Evolutionary conservation across 2,113 vertebrate species (phyloP), one percentile per base, ranked within the genome.

Genomic region (Hucho hucho): DNA sequence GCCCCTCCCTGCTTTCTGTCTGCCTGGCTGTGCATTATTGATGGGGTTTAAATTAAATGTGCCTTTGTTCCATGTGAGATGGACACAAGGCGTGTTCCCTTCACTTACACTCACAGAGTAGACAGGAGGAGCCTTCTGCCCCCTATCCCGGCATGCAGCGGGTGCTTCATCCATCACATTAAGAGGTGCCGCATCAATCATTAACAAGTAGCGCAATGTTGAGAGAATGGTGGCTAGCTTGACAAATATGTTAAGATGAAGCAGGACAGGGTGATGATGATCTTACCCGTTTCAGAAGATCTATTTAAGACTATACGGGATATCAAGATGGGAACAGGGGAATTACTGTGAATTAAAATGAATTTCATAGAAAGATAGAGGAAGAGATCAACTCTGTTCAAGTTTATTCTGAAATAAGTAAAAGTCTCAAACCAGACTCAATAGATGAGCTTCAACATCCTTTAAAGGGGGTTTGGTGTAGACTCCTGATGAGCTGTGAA

Each of bases 151-250:
- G 88, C 85, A 80, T 84, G 81, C 81, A 70, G 81, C 81, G 77
- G 82, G 56, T 67, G 72, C 79, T 83, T 86, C 89, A 89, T 90
- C 88, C 87, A 90, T 90, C 89, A 90, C 90, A 87, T 92, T 88
- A 90, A 84, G 84, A 89, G 89, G 90, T 87, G 88, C 75, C 37
- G 76, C 87, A 92, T 92, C 84, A 90, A 91, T 91, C 90, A 92
- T 91, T 92, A 89, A 91, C 89, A 83, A 88, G 89, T 79, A 83
- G 84, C 77, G 79, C 75, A 78, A 70, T 73, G 83, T 72, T 89
- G 88, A 91, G 87, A 84, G 86, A 78, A 85, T 87, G 89, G 90
- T 70, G 79, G 90, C 89, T 88, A 89, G 87, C 80, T 88, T 81
- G 84, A 89, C 88, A 89, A 91, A 90, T 89, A 91, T 88, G 87